These are phyloP conservation scores for Teleopsis dalmanni DNA, from an alignment of 1,140 invertebrate genomes.

Conservation along the genomic window DNA sequence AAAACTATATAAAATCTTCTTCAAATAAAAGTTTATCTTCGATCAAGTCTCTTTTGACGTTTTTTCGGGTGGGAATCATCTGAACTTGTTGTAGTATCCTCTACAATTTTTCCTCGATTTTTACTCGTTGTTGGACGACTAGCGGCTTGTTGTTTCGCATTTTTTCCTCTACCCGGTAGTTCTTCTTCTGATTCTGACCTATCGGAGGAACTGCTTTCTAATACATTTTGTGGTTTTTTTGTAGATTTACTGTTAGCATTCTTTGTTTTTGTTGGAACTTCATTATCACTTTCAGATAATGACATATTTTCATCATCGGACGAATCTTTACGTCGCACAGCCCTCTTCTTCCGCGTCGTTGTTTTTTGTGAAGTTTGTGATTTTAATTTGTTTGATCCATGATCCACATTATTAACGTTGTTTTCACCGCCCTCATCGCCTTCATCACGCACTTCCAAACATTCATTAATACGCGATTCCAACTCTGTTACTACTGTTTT, in stretches of 20 bases:
- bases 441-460: conserved; percentile 25
- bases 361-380: not conserved
- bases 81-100: too few species aligned
- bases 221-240: not conserved
- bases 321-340: too few species aligned
- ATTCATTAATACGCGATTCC: conserved; percentile 35
- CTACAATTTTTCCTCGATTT: not conserved
- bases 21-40: too few species aligned
- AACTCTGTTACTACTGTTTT: conserved; percentile 46
- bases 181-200: not conserved
- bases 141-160: not conserved
- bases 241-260: not conserved
- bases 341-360: too few species aligned
- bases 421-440: conserved; percentile 1
- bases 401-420: not conserved
- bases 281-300: conserved; percentile 10
- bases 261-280: not conserved
- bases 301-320: too few species aligned
- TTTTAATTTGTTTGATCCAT: conserved; percentile 1
- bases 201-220: not conserved
- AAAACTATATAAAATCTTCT: too few species aligned
- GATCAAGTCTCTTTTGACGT: too few species aligned
- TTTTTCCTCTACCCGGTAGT: not conserved
- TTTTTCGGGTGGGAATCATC: too few species aligned
- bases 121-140: not conserved